Conservation (phyloP, 2,797 vertebrate species). For the Periparus ater region DNA sequence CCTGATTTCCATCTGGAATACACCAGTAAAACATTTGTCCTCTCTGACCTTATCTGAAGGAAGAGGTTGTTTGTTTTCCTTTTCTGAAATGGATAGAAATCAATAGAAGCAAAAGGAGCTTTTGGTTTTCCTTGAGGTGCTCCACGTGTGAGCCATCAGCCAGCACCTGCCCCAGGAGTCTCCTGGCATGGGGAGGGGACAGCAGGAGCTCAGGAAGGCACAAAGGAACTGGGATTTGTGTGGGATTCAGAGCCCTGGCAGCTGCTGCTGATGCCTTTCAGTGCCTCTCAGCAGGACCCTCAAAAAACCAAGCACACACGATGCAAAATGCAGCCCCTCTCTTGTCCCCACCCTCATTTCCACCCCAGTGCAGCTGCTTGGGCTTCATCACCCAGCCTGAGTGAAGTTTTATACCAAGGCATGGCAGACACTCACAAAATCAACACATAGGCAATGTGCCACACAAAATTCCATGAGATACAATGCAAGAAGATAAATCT, state of each 20-base stretch:
- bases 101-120: background rate
- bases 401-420: background rate
- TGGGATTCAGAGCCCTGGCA: background rate
- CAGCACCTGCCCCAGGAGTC: background rate
- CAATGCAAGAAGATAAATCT: background rate
- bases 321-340: background rate
- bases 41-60: background rate
- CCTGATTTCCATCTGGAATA: background rate
- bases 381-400: background rate
- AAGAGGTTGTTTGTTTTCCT: background rate
- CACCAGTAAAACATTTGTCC: background rate
- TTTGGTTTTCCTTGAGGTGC: background rate
- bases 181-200: background rate
- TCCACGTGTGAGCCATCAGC: accelerated
- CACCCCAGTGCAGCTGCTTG: background rate
- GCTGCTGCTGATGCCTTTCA: background rate
- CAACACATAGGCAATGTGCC: background rate
- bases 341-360: background rate
- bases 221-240: background rate
- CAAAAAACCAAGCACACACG: accelerated
- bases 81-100: background rate
- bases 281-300: background rate
- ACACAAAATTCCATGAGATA: background rate
- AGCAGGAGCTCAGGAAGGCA: background rate
- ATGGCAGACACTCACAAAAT: background rate